phyloP scores from a whole-genome alignment of 2,888 invertebrate species.

The Temnothorax rugatulus region DNA sequence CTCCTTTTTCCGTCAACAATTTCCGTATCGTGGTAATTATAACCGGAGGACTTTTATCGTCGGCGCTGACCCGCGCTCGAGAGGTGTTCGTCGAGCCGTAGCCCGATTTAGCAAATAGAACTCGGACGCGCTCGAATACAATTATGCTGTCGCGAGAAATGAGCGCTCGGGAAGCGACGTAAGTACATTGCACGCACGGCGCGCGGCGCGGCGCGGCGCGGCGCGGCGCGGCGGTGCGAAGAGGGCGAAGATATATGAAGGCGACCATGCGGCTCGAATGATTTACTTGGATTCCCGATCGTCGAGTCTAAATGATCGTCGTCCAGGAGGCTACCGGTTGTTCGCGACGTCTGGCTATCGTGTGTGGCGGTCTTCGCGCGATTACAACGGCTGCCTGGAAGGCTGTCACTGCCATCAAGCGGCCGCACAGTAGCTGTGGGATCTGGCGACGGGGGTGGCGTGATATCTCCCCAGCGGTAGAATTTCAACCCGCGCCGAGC shows the following conservation, averaged over 20 bases:
- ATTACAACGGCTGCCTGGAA: slow-evolving; percentile 56
- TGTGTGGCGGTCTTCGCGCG: slow-evolving; percentile 36
- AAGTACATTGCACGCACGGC: no score
- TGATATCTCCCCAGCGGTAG: slow-evolving; percentile 71
- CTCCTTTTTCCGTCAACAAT: not conserved
- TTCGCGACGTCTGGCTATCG: slow-evolving; percentile 34
- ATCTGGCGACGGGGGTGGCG: slow-evolving; percentile 70
- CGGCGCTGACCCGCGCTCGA: not conserved
- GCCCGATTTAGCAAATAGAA: slow-evolving; percentile 28
- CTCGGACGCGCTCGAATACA: not conserved
- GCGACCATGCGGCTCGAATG: slow-evolving; percentile 61
- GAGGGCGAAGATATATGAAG: slow-evolving; percentile 32
- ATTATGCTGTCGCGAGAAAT: not conserved
- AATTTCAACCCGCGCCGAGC: slow-evolving; percentile 78
- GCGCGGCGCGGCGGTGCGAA: not conserved
- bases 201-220: no score
- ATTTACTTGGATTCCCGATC: slow-evolving; percentile 73
- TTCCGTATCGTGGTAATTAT: slow-evolving; percentile 27
- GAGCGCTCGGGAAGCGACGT: not conserved
- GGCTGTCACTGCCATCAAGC: slow-evolving; percentile 74
- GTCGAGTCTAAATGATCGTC: slow-evolving; percentile 70
- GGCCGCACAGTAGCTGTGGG: slow-evolving; percentile 69
- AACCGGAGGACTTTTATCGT: slow-evolving; percentile 14
- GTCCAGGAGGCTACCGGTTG: slow-evolving; percentile 62
- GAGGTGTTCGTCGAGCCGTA: not conserved